Evolutionary conservation across 2,797 vertebrate species (phyloP).

Genomic region (Cyprinella venusta): DNA sequence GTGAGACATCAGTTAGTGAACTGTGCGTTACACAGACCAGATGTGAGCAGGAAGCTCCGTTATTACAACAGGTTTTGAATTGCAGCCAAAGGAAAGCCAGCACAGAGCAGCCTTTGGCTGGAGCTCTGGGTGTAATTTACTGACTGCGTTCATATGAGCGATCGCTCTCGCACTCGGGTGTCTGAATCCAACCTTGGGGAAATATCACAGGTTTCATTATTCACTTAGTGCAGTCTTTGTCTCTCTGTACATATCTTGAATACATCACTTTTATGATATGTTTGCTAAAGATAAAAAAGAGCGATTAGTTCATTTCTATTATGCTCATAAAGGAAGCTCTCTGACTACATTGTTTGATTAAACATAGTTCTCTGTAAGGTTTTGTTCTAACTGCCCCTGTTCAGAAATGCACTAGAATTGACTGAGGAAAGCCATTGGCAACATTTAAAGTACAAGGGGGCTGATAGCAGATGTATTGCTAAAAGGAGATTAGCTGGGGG

Average conservation of each 20-base stretch:
- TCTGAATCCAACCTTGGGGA: constrained; percentile 36
- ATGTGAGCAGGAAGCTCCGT: not conserved
- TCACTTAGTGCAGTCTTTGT: constrained; percentile 24
- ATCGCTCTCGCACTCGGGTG: not conserved
- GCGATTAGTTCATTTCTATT: not conserved
- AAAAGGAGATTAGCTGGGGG: no score
- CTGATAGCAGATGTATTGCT: not conserved
- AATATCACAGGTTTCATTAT: constrained; percentile 37
- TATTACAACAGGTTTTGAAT: constrained; percentile 26
- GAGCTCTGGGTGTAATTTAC: constrained; percentile 38
- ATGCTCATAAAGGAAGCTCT: not conserved
- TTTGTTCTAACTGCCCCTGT: not conserved
- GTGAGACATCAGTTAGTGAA: no score
- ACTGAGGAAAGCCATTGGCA: not conserved
- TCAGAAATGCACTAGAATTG: not conserved
- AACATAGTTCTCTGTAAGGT: not conserved
- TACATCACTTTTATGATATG: constrained; percentile 25
- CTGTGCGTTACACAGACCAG: constrained; percentile 6
- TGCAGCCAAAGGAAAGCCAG: constrained; percentile 26
- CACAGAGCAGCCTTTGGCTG: not conserved
- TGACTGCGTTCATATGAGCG: constrained; percentile 14
- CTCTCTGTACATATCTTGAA: constrained; percentile 37
- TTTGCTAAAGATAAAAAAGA: constrained; percentile 35
- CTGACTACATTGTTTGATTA: not conserved
- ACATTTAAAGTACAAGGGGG: not conserved